Evolutionary conservation across 2,888 invertebrate species (phyloP).

Genomic region (Lasioglossum malachurum): DNA sequence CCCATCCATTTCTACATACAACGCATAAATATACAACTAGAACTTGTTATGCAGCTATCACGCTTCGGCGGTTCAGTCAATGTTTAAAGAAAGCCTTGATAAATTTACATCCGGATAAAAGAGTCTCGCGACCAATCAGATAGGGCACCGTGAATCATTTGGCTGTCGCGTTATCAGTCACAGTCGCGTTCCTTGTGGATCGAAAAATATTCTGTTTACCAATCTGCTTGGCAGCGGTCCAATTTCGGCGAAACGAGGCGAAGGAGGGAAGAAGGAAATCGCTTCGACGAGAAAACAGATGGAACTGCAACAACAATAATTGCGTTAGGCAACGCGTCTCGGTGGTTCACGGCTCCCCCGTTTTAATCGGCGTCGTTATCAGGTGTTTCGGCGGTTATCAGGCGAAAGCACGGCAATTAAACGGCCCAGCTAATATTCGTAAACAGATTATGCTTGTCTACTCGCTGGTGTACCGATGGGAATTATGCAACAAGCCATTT

Average conservation of each 20-base stretch:
- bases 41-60: constrained; percentile 2
- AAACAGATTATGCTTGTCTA: constrained; percentile 62
- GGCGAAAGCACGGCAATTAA: constrained; percentile 53
- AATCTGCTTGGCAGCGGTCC: neutral
- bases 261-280: neutral
- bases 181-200: neutral
- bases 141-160: constrained; percentile 6
- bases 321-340: neutral
- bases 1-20: neutral
- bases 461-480: too few species aligned
- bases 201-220: constrained; percentile 28
- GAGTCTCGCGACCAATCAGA: constrained; percentile 16
- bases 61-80: neutral
- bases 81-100: neutral
- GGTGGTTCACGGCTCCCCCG: neutral
- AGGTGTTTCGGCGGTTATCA: constrained; percentile 64
- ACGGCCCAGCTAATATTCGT: constrained; percentile 45
- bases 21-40: neutral
- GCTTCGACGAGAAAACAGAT: constrained; percentile 10
- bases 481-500: too few species aligned
- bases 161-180: constrained; percentile 6
- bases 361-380: constrained; percentile 50
- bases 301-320: constrained; percentile 12
- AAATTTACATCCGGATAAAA: constrained; percentile 11
- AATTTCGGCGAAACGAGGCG: neutral